These are phyloP conservation scores for Tholera decimalis DNA, from an alignment of 2,888 invertebrate species.

Conservation along the genomic window DNA sequence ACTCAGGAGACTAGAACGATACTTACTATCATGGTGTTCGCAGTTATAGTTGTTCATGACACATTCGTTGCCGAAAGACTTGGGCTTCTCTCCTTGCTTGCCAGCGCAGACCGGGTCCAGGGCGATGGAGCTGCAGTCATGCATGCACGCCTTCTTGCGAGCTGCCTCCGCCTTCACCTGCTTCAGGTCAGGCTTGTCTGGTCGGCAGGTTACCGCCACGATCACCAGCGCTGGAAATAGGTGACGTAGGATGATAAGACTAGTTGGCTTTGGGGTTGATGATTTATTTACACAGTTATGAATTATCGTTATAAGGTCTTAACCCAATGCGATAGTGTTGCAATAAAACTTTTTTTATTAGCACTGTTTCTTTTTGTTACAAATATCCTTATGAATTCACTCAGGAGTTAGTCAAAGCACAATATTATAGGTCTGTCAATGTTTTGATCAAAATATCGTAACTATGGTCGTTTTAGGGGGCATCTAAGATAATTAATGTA, in stretches of 20 bases:
- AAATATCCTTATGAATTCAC: too few relatives aligned
- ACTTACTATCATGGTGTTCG: slow-evolving; percentile 92
- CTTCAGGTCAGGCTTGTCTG: slow-evolving; percentile 92
- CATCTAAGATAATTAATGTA: too few relatives aligned
- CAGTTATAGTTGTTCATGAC: slow-evolving; percentile 93
- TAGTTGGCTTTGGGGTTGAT: too few relatives aligned
- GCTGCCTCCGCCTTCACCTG: slow-evolving; percentile 91
- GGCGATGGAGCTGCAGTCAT: slow-evolving; percentile 87
- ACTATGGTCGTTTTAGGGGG: too few relatives aligned
- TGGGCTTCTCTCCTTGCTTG: slow-evolving; percentile 90
- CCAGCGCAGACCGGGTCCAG: slow-evolving; percentile 93
- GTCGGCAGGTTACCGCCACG: slow-evolving; percentile 84
- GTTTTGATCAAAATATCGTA: too few relatives aligned
- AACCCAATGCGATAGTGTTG: too few relatives aligned
- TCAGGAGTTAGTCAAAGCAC: too few relatives aligned
- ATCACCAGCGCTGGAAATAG: slow-evolving; percentile 81
- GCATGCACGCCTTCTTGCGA: slow-evolving; percentile 90
- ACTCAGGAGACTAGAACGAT: background rate
- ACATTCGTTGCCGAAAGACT: slow-evolving; percentile 93
- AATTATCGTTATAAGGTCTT: too few relatives aligned
- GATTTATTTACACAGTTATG: background rate
- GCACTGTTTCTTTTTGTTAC: too few relatives aligned
- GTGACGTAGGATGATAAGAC: background rate
- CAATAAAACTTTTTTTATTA: too few relatives aligned
- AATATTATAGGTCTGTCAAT: too few relatives aligned